Evolutionary conservation across 2,113 vertebrate species (phyloP).

Genomic region (Varanus salvator): DNA sequence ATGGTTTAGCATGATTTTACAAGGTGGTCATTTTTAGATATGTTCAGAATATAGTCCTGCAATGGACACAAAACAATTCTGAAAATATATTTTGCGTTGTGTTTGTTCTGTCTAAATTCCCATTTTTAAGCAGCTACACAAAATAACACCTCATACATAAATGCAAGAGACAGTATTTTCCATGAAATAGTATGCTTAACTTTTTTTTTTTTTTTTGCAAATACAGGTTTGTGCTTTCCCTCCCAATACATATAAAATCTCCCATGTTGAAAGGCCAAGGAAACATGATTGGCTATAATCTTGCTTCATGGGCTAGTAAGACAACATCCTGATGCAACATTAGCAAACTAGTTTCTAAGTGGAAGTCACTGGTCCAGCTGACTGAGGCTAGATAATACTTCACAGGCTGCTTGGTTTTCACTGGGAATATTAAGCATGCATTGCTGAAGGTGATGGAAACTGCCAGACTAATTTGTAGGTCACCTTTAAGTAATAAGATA

Average conservation of each 20-base stretch:
- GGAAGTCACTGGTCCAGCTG: constrained; percentile 26
- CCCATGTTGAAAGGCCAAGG: not conserved
- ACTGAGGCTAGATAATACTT: not conserved
- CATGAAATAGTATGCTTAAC: not conserved
- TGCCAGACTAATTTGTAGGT: constrained; percentile 28
- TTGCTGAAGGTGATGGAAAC: constrained; percentile 1
- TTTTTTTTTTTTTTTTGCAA: not conserved
- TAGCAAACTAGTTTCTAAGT: not conserved
- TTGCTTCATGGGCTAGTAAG: constrained; percentile 17
- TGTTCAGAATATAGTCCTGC: not conserved
- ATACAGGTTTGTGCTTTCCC: not conserved
- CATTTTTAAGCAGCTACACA: not conserved
- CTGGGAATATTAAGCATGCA: accelerated
- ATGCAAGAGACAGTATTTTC: not conserved
- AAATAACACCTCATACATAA: not conserved
- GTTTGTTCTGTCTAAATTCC: not conserved
- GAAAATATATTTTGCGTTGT: not conserved
- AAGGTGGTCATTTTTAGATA: not conserved
- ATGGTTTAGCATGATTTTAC: not conserved
- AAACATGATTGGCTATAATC: not conserved
- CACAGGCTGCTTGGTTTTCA: constrained; percentile 29
- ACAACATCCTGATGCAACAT: accelerated
- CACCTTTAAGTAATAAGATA: not conserved
- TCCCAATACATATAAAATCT: constrained; percentile 11
- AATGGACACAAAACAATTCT: not conserved